Percentiles rank a stretch among this genome's conserved stretches.
phyloP scores from a whole-genome alignment of 2,888 invertebrate species.

The Charanyca ferruginea region DNA sequence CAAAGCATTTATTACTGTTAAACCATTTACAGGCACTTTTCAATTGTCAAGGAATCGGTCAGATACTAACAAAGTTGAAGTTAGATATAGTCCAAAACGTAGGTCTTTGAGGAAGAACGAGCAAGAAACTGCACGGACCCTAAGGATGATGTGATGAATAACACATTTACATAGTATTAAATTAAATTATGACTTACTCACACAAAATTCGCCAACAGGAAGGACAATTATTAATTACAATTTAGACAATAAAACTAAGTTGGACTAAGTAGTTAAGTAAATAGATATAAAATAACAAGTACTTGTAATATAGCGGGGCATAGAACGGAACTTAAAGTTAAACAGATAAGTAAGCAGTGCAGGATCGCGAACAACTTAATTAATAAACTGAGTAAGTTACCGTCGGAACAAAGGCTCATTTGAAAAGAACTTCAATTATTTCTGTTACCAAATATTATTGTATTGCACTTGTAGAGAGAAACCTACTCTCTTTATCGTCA shows the following conservation, averaged over 20 bases:
- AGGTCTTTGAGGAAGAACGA: too few relatives aligned
- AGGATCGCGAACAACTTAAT: slow-evolving; percentile 58
- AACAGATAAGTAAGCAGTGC: slow-evolving; percentile 35
- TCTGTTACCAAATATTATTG: slow-evolving; percentile 46
- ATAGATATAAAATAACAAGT: slow-evolving; percentile 22
- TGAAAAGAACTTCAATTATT: slow-evolving; percentile 57
- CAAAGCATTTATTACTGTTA: too few relatives aligned
- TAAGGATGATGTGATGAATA: too few relatives aligned
- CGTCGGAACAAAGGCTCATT: slow-evolving; percentile 55
- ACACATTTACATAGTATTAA: not conserved
- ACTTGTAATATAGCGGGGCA: not conserved
- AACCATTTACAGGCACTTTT: too few relatives aligned
- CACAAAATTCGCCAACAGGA: not conserved
- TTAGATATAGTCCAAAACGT: too few relatives aligned
- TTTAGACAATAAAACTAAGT: not conserved
- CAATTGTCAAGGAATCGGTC: too few relatives aligned
- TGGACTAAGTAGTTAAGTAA: not conserved
- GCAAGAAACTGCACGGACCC: too few relatives aligned
- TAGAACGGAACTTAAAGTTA: slow-evolving; percentile 25
- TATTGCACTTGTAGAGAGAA: slow-evolving; percentile 41
- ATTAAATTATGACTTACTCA: not conserved
- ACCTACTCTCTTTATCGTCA: slow-evolving; percentile 13
- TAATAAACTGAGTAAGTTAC: slow-evolving; percentile 63
- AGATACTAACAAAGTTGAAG: too few relatives aligned
- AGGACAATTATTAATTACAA: not conserved